Evolutionary conservation across 2,113 vertebrate genomes (phyloP), one percentile per base, ranked within the genome.

Genomic region (Epinephelus cyanopodus): DNA sequence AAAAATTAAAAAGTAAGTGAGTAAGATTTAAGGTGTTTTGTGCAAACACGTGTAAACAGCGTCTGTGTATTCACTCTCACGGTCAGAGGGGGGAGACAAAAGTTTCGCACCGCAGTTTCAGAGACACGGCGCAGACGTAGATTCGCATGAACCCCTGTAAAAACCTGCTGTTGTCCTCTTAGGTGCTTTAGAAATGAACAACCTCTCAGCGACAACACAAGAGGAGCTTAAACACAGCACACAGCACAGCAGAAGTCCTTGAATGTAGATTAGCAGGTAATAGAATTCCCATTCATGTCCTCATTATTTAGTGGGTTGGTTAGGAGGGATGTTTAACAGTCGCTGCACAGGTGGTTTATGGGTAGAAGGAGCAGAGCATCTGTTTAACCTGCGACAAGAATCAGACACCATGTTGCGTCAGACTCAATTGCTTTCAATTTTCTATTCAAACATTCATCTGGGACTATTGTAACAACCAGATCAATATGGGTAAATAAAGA

Each of bases 401-500:
- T 89, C 77, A 72, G 70, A 70, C 68, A 68, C 64, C 80, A 78
- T 87, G 81, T 85, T 89, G 83, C 57, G 86, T 93, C 83, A 91
- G 77, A 89, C 89, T 92, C 88, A 83, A 94, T 90, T 93, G 91
- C 89, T 92, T 93, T 91, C 90, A 88, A 87, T 92, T 91, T 88
- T 83, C 78, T 58, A 75, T 83, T 74, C 78, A 77, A 90, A 92
- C 86, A 93, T 93, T 92, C 79, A 86, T 92, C 90, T 85, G 79
- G 79, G 86, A 93, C 89, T 70, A 79, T 84, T 87, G 85, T 82
- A 91, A 90, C 86, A 84, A 90, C 79, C 72, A 72, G 88, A 96
- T 95, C 92, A 70, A 94, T 94, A 74, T 66, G 58, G 27, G 81
- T 91, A 94, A 94, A 94, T 93, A 94, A 94, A 94, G 91, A 94